phyloP scores from a whole-genome alignment of 2,888 invertebrate species.

The Microplitis deprimator region DNA sequence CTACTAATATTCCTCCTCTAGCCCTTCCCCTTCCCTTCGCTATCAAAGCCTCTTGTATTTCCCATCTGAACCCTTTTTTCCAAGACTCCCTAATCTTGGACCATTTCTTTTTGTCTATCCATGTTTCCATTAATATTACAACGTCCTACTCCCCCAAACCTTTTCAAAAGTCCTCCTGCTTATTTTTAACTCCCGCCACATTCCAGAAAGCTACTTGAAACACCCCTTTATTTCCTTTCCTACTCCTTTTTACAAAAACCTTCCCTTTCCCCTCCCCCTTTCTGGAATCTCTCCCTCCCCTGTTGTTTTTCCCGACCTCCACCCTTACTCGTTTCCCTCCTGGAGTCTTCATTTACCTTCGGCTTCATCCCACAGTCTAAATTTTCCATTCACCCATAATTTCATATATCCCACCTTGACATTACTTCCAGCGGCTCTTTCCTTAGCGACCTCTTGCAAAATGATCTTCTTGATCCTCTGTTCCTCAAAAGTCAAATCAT shows the following conservation, averaged over 20 bases:
- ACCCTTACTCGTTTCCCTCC: background rate
- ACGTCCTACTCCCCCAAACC: background rate
- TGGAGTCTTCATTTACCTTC: background rate
- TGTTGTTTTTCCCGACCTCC: background rate
- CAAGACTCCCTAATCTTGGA: background rate
- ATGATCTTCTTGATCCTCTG: background rate
- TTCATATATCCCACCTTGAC: background rate
- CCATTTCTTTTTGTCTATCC: background rate
- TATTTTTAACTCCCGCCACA: background rate
- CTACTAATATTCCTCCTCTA: background rate
- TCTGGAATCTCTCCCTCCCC: background rate
- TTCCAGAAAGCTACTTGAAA: background rate
- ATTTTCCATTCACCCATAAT: background rate
- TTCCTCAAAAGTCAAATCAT: background rate
- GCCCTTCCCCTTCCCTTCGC: constrained; percentile 6
- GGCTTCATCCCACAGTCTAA: background rate
- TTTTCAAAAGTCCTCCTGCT: background rate
- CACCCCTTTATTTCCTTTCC: background rate
- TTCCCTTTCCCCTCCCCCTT: background rate
- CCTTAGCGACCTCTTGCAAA: background rate
- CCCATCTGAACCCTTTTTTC: constrained; percentile 6
- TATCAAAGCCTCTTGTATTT: constrained; percentile 6
- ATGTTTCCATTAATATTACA: background rate
- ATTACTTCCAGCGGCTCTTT: background rate
- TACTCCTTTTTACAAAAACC: background rate